Conservation (phyloP, 1,140 invertebrate genomes). For the Drosophila ogumai region DNA sequence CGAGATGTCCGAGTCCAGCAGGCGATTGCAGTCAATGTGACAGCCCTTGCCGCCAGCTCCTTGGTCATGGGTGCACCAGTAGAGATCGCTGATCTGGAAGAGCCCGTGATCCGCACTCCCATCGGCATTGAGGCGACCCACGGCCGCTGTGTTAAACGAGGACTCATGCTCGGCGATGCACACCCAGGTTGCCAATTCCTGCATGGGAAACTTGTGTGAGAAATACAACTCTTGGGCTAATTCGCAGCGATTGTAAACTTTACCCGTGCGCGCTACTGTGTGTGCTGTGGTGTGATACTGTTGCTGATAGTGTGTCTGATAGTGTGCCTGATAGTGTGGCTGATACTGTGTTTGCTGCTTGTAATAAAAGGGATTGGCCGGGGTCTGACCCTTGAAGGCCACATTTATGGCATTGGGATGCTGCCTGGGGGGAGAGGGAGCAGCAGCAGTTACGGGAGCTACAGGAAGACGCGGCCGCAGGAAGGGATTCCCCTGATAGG, state of each 20-base stretch:
- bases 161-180: slow-evolving; percentile 92
- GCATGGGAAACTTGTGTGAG: slow-evolving; percentile 85
- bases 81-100: slow-evolving; percentile 86
- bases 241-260: slow-evolving; percentile 89
- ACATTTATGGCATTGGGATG: slow-evolving; percentile 58
- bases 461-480: slow-evolving; percentile 2
- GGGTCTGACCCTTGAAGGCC: slow-evolving; percentile 16
- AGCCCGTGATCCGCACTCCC: slow-evolving; percentile 89
- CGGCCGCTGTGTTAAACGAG: slow-evolving; percentile 88
- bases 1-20: slow-evolving; percentile 88
- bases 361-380: slow-evolving; percentile 54
- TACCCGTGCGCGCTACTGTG: slow-evolving; percentile 76
- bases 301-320: slow-evolving; percentile 44
- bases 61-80: slow-evolving; percentile 88
- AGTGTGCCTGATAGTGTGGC: slow-evolving; percentile 45
- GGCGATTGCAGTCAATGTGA: slow-evolving; percentile 87
- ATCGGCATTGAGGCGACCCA: slow-evolving; percentile 84
- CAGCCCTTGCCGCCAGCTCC: slow-evolving; percentile 87
- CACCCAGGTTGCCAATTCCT: slow-evolving; percentile 87
- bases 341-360: slow-evolving; percentile 57
- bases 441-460: slow-evolving; percentile 17
- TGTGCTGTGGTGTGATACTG: slow-evolving; percentile 44
- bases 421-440: slow-evolving; percentile 13
- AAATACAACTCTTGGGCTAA: slow-evolving; percentile 88
- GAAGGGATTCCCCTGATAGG: slow-evolving; percentile 44